A percentile compares a stretch with the other conserved stretches of the same genome.
phyloP scores from a whole-genome alignment of 2,797 vertebrate species.

The Protonibea diacanthus region DNA sequence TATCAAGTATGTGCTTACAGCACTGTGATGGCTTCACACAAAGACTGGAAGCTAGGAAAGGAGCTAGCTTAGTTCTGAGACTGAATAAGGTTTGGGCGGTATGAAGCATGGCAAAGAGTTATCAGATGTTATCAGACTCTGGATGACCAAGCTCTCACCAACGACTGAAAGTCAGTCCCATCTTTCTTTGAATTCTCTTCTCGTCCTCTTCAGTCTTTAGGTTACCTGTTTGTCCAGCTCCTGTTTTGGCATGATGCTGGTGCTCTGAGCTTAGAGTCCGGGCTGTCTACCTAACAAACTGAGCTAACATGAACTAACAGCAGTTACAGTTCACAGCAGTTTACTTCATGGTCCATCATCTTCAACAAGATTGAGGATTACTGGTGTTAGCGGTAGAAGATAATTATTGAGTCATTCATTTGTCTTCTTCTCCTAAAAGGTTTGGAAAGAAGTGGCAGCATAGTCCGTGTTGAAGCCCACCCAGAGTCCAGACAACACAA shows the following conservation, averaged over 20 bases:
- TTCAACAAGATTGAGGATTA: not conserved
- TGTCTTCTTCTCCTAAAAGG: conserved; percentile 59
- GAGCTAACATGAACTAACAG: no score
- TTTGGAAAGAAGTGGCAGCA: conserved; percentile 83
- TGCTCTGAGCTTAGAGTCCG: not conserved
- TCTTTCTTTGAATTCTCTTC: no score
- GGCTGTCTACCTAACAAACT: no score
- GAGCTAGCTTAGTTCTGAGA: not conserved
- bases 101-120: not conserved
- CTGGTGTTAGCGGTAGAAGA: not conserved
- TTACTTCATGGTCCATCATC: no score
- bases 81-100: not conserved
- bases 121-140: not conserved
- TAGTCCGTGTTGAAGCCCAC: conserved; percentile 93
- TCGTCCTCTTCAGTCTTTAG: no score
- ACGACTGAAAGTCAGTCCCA: no score
- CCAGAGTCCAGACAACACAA: conserved; percentile 88
- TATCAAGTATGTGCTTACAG: no score
- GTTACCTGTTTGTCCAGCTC: no score
- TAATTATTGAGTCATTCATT: not conserved
- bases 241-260: no score
- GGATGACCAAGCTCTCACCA: not conserved
- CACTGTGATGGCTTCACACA: not conserved
- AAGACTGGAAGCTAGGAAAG: not conserved
- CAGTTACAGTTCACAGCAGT: not conserved